These are phyloP conservation scores for Molossus alvarezi DNA, from an alignment of 2,797 vertebrate genomes.

Conservation along the genomic window DNA sequence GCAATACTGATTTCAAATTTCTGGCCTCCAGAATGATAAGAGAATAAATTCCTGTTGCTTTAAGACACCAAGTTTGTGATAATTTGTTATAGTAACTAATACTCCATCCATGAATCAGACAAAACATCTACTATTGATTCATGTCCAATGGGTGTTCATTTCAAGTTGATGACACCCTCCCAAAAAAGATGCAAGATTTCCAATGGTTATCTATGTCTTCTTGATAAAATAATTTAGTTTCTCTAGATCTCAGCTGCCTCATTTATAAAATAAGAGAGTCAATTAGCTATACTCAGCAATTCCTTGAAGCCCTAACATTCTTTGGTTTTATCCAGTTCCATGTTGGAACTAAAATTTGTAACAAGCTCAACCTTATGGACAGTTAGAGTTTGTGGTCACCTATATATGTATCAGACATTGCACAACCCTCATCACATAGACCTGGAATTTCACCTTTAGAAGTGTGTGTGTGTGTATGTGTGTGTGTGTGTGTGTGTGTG, in stretches of 20 bases:
- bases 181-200: not conserved
- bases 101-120: not conserved
- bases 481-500: not conserved
- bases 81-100: not conserved
- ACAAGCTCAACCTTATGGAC: not conserved
- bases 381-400: not conserved
- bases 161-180: not conserved
- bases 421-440: not conserved
- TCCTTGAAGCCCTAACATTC: not conserved
- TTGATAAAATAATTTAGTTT: conserved; percentile 2
- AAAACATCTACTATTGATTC: not conserved
- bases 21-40: not conserved
- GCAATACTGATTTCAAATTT: not conserved
- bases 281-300: not conserved
- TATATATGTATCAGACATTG: not conserved
- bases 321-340: not conserved
- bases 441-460: not conserved
- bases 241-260: not conserved
- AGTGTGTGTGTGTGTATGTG: not conserved
- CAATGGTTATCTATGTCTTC: not conserved
- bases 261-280: not conserved
- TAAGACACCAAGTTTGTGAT: not conserved
- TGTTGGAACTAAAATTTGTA: conserved; percentile 41
- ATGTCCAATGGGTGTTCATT: not conserved
- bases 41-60: not conserved